Evolutionary conservation across 2,888 invertebrate genomes (phyloP), one percentile per base, ranked within the genome.

Genomic region (Andrena minutula): DNA sequence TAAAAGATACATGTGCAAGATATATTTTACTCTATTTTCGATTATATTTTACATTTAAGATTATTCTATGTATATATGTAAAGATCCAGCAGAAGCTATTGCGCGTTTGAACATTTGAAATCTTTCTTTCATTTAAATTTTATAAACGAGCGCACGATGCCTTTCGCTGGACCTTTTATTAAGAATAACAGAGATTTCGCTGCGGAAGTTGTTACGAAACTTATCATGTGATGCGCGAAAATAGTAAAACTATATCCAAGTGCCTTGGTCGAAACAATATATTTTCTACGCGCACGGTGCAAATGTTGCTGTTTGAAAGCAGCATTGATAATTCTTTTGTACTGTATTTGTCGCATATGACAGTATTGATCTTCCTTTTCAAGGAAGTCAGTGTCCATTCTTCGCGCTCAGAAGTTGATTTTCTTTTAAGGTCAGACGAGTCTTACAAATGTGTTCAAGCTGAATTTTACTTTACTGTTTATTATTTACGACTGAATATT

Each of bases 21-120:
- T 75, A 58, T 77, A 82, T 82, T 74, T 78, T 83, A 83, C 49
- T 82, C 71, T 82, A 84, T 84, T 85, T 82, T 85, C 71, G 82
- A 77, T 63, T 82, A 73, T 79, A 84, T 72, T 79, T 84, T 84
- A 79, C 51, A 71, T 63, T 12, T 64, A 64, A 71, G 68, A 74
- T 64, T 65, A 49, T 60, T 77, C 28, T 60, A 64, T 70, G 53
- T 74, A 56, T 20, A 69, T 60, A 64, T 12, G 35, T 32, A 23
- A 53, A 47, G 53, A 41, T 64, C 69, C 58, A 53, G 35, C 26
- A 53, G 66, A 28, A 65, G 6, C 32, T 30, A 32, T 60, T 2
- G 12, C 63, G 26, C 60, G n/a, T 64, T 56, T 35, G 12, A 53
- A 47, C 20, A 69, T 49, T 56, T 7, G 28, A 23, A 16, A 35